phyloP scores from a whole-genome alignment of 2,797 vertebrate species.

The Monodelphis domestica region DNA sequence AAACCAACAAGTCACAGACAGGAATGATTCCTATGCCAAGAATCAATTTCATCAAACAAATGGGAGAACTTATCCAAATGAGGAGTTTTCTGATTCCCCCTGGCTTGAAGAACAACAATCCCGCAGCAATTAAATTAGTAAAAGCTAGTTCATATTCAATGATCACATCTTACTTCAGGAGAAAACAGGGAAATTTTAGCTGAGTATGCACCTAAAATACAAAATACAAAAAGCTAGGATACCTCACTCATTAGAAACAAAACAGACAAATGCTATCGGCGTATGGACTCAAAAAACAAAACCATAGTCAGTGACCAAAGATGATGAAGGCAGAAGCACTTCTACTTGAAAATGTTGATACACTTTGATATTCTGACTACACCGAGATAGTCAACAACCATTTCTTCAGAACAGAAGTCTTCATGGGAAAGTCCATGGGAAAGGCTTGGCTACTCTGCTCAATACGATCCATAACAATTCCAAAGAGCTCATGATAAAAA shows the following conservation, averaged over 20 bases:
- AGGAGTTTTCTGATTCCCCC: background rate
- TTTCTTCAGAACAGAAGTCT: background rate
- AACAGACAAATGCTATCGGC: background rate
- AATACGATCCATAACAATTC: background rate
- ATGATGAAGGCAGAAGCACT: background rate
- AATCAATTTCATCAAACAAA: background rate
- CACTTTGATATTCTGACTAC: background rate
- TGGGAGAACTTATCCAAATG: background rate
- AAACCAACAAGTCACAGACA: background rate
- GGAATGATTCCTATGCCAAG: background rate
- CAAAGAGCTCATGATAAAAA: background rate
- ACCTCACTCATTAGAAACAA: background rate
- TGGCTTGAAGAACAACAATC: background rate
- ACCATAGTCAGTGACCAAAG: background rate
- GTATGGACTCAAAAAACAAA: background rate
- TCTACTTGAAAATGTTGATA: conserved; percentile 3
- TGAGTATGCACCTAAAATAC: background rate
- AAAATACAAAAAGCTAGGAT: conserved; percentile 21
- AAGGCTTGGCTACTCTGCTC: background rate
- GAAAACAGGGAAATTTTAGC: background rate
- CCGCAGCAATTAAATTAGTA: background rate
- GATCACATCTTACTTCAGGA: background rate
- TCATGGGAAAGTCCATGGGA: background rate
- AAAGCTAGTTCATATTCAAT: background rate
- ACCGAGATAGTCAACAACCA: conserved; percentile 5